Evolutionary conservation across 2,113 vertebrate genomes (phyloP), one percentile per base, ranked within the genome.

Genomic region (Puntigrus tetrazona): DNA sequence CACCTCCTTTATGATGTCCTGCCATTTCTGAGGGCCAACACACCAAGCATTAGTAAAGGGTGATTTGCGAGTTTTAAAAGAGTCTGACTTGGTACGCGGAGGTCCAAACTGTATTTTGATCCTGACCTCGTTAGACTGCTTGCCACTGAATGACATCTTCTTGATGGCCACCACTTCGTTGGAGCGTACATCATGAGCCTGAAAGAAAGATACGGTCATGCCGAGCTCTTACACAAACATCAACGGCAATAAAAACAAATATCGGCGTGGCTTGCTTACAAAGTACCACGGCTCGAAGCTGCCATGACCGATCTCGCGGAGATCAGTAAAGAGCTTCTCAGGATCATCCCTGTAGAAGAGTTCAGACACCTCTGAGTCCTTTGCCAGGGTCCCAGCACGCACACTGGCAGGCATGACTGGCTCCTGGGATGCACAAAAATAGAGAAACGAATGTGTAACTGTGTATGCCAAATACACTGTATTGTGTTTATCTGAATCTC

Each of bases 91-190:
- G 20, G 18, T 63, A 9, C 27, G 27, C 27, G 27, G 18, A 5
- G 4, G 22, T n/a, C 11, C 69, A 73, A 73, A 13, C 0, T 43
- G 38, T 16, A 14, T 43, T 43, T 73, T 34, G 16, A 1, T 34
- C 85, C 92, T 78, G 78, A 97, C 96, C 95, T 97, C 96, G 9
- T 96, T 97, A 0, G 96, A 97, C 88, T 97, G 96, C 74, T 97
- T 97, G 87, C 96, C 96, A 27, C 96, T 97, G 89, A 97, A 97
- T 0, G 96, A 97, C 96, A 97, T 97, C 87, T 97, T 97, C 93
- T 97, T 97, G 90, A 97, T 97, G 91, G 96, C 96, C 91, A 97
- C 96, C 91, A 97, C 96, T 87, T 97, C 96, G 87, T 95, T 97
- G 89, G 92, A 97, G 50, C 95, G 94, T 34, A 97, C 92, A 82